These are phyloP conservation scores for Boulengeromyrus knoepffleri DNA, from an alignment of 2,113 vertebrate species.

Conservation along the genomic window DNA sequence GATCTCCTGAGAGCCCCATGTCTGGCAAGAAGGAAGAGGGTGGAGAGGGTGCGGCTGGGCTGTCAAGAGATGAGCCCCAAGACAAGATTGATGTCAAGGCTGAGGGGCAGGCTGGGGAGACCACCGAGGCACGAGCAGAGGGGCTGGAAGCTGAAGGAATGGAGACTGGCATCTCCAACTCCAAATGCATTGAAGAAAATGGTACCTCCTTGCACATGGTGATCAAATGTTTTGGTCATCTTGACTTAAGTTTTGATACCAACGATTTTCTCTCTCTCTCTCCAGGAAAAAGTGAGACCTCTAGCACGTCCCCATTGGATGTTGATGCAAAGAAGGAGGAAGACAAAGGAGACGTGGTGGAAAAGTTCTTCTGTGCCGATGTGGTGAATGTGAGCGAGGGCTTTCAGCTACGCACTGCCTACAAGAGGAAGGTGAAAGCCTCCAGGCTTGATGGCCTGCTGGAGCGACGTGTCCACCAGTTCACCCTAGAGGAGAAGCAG, in stretches of 20 bases:
- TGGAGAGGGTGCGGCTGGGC: background rate
- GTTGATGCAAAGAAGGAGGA: slow-evolving; percentile 50
- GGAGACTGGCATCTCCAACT: slow-evolving; percentile 12
- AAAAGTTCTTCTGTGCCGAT: slow-evolving; percentile 59
- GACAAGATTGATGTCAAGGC: slow-evolving; percentile 17
- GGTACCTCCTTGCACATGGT: slow-evolving; percentile 29
- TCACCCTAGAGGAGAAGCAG: slow-evolving; percentile 90
- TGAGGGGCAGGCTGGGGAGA: slow-evolving; percentile 31
- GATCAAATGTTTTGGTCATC: background rate
- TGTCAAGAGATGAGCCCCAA: background rate
- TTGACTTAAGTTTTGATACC: background rate
- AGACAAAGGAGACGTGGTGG: slow-evolving; percentile 39
- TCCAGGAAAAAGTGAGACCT: slow-evolving; percentile 57
- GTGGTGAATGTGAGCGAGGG: slow-evolving; percentile 96
- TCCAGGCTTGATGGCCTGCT: slow-evolving; percentile 88
- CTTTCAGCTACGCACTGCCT: slow-evolving; percentile 87
- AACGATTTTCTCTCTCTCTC: slow-evolving; percentile 33
- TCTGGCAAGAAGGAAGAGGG: background rate
- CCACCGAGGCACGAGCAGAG: slow-evolving; percentile 37
- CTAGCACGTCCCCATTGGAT: slow-evolving; percentile 38
- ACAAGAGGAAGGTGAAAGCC: slow-evolving; percentile 87
- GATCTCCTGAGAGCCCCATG: background rate
- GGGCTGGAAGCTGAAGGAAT: background rate
- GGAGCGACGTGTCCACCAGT: slow-evolving; percentile 90
- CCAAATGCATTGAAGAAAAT: slow-evolving; percentile 38